Conservation (phyloP, 2,888 invertebrate genomes). For the Syrista parreyssii region DNA sequence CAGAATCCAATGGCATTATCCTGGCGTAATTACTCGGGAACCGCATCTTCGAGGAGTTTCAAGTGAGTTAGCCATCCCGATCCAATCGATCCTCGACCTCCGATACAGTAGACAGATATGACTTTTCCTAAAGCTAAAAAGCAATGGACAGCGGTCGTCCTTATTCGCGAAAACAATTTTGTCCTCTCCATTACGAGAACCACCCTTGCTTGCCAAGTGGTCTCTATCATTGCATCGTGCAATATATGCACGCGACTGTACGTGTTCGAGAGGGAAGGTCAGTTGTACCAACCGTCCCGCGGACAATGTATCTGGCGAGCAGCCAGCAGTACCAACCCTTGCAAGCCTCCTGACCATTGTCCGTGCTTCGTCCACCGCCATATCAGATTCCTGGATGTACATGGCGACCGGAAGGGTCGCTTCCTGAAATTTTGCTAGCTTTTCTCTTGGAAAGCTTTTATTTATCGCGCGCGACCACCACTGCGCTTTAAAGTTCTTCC, state of each 20-base stretch:
- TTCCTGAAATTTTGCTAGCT: constrained; percentile 29
- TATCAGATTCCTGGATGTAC: constrained; percentile 41
- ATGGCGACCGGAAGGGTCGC: constrained; percentile 38
- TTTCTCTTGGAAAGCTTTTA: neutral
- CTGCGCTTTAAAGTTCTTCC: neutral
- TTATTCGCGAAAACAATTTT: constrained; percentile 38
- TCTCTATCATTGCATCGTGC: constrained; percentile 40
- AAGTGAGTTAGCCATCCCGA: neutral
- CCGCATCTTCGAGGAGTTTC: neutral
- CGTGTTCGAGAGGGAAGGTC: constrained; percentile 42
- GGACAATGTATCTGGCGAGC: constrained; percentile 57
- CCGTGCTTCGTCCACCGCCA: constrained; percentile 42
- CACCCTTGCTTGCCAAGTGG: constrained; percentile 42
- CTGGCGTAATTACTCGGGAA: constrained; percentile 1
- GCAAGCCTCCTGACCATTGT: constrained; percentile 57
- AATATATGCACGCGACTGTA: constrained; percentile 36
- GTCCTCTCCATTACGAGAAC: constrained; percentile 35
- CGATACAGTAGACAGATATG: neutral
- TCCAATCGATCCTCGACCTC: neutral
- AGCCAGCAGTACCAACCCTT: constrained; percentile 50
- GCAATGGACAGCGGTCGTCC: neutral
- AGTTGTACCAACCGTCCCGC: constrained; percentile 44
- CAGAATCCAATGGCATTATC: neutral
- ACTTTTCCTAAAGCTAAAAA: neutral
- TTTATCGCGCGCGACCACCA: neutral